phyloP scores from a whole-genome alignment of 2,113 vertebrate species.

The Lontra canadensis region DNA sequence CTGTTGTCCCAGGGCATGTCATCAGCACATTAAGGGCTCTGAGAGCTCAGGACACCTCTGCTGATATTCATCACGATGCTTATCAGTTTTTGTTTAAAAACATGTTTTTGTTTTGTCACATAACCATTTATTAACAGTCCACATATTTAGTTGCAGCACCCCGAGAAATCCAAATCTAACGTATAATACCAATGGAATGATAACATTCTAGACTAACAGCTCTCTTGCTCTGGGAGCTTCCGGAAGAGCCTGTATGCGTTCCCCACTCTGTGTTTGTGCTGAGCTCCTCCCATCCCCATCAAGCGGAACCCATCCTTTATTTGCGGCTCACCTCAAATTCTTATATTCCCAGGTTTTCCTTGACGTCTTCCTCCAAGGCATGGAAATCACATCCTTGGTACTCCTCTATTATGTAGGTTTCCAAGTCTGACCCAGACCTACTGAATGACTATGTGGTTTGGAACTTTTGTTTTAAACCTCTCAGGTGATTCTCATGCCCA shows the following conservation, averaged over 20 bases:
- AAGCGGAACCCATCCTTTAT: not conserved
- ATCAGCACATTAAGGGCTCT: not conserved
- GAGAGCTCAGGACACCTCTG: not conserved
- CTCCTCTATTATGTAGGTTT: not conserved
- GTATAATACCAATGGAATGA: not conserved
- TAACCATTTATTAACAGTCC: not conserved
- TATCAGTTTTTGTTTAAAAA: not conserved
- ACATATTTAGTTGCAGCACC: not conserved
- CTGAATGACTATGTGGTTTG: not conserved
- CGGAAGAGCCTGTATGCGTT: not conserved
- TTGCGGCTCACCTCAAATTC: not conserved
- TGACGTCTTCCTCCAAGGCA: not conserved
- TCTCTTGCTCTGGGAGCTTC: not conserved
- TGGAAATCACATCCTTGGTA: not conserved
- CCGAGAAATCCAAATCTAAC: not conserved
- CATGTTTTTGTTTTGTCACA: not conserved
- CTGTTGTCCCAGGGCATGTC: not conserved
- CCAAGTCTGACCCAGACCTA: not conserved
- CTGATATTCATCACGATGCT: not conserved
- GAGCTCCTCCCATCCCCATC: not conserved
- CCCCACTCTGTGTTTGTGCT: not conserved
- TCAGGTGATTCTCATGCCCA: not conserved
- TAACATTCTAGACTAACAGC: not conserved
- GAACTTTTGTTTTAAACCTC: not conserved
- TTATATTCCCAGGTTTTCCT: not conserved